Conservation (phyloP, 2,797 vertebrate genomes). For the Pantherophis alleghaniensis region DNA sequence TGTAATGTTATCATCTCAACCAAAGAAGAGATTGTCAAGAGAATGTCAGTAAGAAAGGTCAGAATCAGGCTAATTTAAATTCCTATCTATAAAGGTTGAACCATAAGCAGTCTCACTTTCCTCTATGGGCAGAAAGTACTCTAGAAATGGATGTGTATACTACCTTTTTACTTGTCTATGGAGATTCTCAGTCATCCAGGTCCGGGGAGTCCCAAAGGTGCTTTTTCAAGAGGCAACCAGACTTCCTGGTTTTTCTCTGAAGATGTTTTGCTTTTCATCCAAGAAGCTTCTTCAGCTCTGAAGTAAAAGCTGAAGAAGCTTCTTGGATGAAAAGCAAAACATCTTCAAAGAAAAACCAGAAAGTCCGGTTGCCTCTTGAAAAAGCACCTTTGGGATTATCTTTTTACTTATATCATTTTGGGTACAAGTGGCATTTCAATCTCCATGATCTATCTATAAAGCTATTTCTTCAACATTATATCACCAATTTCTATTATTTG, state of each 20-base stretch:
- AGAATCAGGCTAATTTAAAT: background rate
- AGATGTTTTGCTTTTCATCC: too few species aligned
- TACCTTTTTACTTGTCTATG: background rate
- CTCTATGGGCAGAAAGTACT: background rate
- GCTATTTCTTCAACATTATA: background rate
- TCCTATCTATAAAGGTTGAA: background rate
- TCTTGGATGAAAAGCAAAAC: background rate
- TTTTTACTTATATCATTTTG: background rate
- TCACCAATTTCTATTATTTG: background rate
- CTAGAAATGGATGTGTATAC: background rate
- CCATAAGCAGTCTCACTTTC: background rate
- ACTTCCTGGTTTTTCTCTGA: too few species aligned
- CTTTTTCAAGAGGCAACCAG: too few species aligned
- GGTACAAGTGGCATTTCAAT: rapidly evolving
- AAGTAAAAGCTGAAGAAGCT: background rate
- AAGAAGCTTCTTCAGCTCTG: too few species aligned
- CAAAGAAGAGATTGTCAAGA: background rate
- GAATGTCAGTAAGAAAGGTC: background rate
- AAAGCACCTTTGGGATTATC: background rate
- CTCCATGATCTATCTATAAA: constrained; percentile 3
- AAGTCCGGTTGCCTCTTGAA: background rate
- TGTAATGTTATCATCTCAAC: background rate
- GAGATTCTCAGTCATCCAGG: background rate
- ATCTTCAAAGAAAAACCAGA: background rate
- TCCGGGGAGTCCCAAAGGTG: background rate